Conservation (phyloP, 2,888 invertebrate genomes). For the Drosophila kanekoi region DNA sequence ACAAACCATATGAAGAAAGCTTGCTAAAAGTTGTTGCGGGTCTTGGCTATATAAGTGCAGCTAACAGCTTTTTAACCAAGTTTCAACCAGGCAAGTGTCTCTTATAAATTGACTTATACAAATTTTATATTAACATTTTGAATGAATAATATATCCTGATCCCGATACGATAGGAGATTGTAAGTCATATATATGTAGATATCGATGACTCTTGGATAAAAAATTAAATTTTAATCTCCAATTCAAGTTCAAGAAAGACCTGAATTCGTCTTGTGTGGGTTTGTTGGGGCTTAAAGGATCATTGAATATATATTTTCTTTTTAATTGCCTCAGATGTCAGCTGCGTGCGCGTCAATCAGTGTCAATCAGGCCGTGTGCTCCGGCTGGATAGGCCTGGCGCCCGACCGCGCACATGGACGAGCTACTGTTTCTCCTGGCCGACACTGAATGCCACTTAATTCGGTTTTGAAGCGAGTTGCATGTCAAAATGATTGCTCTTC, state of each 20-base stretch:
- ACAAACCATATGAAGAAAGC: not conserved
- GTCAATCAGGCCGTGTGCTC: constrained; percentile 38
- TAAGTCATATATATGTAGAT: not conserved
- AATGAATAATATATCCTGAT: not conserved
- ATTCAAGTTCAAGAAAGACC: not conserved
- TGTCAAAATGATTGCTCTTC: constrained; percentile 85
- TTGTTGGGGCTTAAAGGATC: not conserved
- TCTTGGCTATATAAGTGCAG: not conserved
- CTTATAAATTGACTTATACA: not conserved
- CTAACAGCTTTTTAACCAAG: not conserved
- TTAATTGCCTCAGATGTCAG: constrained; percentile 27
- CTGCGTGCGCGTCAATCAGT: constrained; percentile 74
- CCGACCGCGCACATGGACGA: constrained; percentile 9
- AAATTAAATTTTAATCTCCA: too few relatives aligned
- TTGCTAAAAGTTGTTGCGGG: not conserved
- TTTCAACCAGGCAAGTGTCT: not conserved
- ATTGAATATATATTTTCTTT: constrained; percentile 5
- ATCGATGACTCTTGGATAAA: not conserved
- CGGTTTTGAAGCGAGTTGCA: constrained; percentile 83
- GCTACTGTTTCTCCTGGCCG: constrained; percentile 57
- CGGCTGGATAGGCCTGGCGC: constrained; percentile 6
- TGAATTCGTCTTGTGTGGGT: too few relatives aligned
- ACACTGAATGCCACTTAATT: constrained; percentile 83
- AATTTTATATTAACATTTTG: not conserved
- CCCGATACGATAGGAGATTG: too few relatives aligned